Evolutionary conservation across 1,140 invertebrate genomes (phyloP).

Genomic region (Penaeus indicus): DNA sequence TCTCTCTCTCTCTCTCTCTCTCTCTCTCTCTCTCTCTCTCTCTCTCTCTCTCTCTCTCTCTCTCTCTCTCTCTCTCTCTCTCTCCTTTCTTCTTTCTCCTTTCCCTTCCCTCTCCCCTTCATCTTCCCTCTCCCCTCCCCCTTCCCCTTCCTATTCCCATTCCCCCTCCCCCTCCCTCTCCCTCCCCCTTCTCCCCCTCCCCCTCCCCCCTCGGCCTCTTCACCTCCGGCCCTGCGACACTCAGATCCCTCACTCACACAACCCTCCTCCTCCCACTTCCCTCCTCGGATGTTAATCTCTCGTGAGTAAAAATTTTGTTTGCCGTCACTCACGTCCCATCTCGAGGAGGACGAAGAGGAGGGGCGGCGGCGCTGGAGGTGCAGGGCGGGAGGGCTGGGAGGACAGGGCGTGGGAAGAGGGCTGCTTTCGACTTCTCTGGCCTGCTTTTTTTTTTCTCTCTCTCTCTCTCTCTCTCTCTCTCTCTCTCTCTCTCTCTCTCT

Average conservation of each 20-base stretch:
- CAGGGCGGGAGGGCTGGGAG: neutral
- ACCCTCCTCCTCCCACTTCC: too few species aligned
- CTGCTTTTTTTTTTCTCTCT: neutral
- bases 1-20: too few species aligned
- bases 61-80: neutral
- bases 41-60: too few species aligned
- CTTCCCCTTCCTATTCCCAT: neutral
- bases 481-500: neutral
- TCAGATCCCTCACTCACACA: too few species aligned
- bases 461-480: neutral
- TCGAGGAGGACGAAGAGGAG: slow-evolving; percentile 9
- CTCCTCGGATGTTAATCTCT: too few species aligned
- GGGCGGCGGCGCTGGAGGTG: too few species aligned
- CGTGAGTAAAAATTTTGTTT: too few species aligned
- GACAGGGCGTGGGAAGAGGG: neutral
- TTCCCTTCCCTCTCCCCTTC: slow-evolving; percentile 19
- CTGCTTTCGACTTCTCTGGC: neutral
- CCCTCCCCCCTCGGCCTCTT: too few species aligned
- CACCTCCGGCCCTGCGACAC: too few species aligned
- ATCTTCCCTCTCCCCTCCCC: neutral
- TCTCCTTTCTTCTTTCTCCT: neutral
- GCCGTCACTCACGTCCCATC: too few species aligned
- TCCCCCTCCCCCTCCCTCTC: neutral
- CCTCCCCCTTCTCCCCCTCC: neutral
- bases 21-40: too few species aligned